A percentile compares a stretch with the other conserved stretches of the same genome.
phyloP scores from a whole-genome alignment of 2,888 invertebrate genomes.

The Drosophila helvetica region DNA sequence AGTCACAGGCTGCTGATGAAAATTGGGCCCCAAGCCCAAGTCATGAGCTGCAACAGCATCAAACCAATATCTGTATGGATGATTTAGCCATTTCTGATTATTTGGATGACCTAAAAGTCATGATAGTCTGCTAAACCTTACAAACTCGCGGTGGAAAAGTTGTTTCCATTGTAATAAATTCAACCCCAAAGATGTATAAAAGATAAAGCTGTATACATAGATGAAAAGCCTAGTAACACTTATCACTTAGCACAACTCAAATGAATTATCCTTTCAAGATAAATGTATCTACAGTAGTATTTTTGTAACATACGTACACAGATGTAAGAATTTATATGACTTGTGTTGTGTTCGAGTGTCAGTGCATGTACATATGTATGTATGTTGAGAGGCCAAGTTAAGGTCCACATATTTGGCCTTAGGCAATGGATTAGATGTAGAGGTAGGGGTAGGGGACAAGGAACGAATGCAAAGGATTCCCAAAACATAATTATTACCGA shows the following conservation, averaged over 20 bases:
- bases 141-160: slow-evolving; percentile 3
- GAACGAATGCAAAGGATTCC: not conserved
- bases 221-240: not conserved
- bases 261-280: slow-evolving; percentile 1
- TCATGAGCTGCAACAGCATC: slow-evolving; percentile 13
- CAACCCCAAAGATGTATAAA: not conserved
- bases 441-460: not conserved
- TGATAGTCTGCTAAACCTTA: slow-evolving; percentile 61
- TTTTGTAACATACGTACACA: not conserved
- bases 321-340: not conserved
- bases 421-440: slow-evolving; percentile 28
- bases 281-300: not conserved
- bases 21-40: slow-evolving; percentile 29
- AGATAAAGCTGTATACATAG: not conserved
- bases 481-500: not conserved
- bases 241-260: slow-evolving; percentile 1
- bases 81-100: slow-evolving; percentile 62
- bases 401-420: slow-evolving; percentile 3
- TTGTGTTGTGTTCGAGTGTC: not conserved
- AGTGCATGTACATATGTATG: slow-evolving; percentile 1
- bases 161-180: not conserved
- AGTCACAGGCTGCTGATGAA: slow-evolving; percentile 15
- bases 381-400: slow-evolving; percentile 7
- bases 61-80: slow-evolving; percentile 47
- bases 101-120: slow-evolving; percentile 69